Evolutionary conservation across 2,797 vertebrate genomes (phyloP).

Genomic region (Argyrosomus regius): DNA sequence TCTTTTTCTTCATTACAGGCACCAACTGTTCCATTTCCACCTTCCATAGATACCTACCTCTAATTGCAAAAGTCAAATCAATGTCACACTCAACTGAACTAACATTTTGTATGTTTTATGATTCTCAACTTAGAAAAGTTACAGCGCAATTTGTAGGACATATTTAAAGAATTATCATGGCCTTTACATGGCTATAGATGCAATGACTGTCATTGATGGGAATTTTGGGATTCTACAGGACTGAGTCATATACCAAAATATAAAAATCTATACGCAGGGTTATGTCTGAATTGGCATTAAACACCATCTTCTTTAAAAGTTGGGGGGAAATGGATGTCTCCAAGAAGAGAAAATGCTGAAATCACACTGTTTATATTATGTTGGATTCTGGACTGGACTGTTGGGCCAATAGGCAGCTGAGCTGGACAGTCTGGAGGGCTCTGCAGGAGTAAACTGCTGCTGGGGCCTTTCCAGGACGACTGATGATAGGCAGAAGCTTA

Average conservation of each 20-base stretch:
- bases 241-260: not conserved
- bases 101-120: not conserved
- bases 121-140: not conserved
- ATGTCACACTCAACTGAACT: not conserved
- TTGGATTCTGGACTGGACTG: slow-evolving; percentile 27
- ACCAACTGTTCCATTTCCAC: not conserved
- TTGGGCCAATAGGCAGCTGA: slow-evolving; percentile 41
- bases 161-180: not conserved
- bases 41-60: not conserved
- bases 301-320: not conserved
- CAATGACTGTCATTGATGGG: not conserved
- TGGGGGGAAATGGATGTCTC: not conserved
- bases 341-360: not conserved
- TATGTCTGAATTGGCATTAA: slow-evolving; percentile 14
- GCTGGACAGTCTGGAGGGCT: slow-evolving; percentile 37
- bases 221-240: not conserved
- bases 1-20: not conserved
- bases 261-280: not conserved
- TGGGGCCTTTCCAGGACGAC: slow-evolving; percentile 48
- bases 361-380: slow-evolving; percentile 11
- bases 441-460: slow-evolving; percentile 45
- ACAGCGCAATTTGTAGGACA: no score
- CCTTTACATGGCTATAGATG: not conserved
- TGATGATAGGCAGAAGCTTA: slow-evolving; percentile 68
- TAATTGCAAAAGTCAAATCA: not conserved